Evolutionary conservation across 2,888 invertebrate genomes (phyloP).

Genomic region (Euplagia quadripunctaria): DNA sequence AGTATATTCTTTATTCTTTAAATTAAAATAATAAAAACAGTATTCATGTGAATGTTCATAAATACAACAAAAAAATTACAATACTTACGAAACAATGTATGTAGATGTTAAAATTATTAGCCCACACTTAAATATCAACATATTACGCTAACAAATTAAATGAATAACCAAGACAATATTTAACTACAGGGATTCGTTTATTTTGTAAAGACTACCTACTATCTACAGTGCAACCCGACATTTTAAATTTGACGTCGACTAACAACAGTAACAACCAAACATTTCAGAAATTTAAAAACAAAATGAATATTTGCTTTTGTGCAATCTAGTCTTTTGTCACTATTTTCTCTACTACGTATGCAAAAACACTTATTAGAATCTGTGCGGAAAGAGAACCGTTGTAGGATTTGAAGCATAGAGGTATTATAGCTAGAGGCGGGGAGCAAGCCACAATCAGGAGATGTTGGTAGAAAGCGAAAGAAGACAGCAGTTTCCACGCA

Average conservation of each 20-base stretch:
- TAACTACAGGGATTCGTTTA: slow-evolving; percentile 29
- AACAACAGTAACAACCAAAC: background rate
- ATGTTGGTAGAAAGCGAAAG: too few relatives aligned
- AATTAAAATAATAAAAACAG: slow-evolving; percentile 12
- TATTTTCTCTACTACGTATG: background rate
- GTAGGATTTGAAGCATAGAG: too few relatives aligned
- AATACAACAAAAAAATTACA: slow-evolving; percentile 2
- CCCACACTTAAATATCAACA: slow-evolving; percentile 82
- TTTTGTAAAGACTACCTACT: slow-evolving; percentile 16
- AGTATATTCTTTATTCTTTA: background rate
- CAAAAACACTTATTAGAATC: too few relatives aligned
- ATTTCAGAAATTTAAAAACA: background rate
- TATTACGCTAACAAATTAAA: slow-evolving; percentile 62
- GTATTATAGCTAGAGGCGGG: too few relatives aligned
- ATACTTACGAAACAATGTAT: slow-evolving; percentile 80
- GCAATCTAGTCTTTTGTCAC: background rate
- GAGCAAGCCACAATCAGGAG: too few relatives aligned
- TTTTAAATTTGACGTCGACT: slow-evolving; percentile 38
- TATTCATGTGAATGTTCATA: background rate
- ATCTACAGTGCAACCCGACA: slow-evolving; percentile 26
- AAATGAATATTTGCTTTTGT: background rate
- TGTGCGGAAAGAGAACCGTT: too few relatives aligned
- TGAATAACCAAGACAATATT: slow-evolving; percentile 25
- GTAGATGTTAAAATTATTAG: slow-evolving; percentile 75
- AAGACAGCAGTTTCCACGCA: too few relatives aligned